phyloP scores from a whole-genome alignment of 2,113 vertebrate species.

The Nestor notabilis region DNA sequence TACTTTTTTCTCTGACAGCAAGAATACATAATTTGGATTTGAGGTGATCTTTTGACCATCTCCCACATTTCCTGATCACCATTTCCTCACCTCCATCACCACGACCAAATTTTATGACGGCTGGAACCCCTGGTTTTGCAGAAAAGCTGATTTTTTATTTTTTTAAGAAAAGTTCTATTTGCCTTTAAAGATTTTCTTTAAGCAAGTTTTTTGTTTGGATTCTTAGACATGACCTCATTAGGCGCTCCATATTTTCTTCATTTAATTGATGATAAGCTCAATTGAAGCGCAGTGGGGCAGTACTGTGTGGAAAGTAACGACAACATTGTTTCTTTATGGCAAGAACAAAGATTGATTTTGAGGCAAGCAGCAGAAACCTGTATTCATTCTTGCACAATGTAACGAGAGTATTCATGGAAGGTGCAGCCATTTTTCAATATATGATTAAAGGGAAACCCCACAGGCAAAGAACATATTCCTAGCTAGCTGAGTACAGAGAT shows the following conservation, averaged over 20 bases:
- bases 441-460: not conserved
- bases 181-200: not conserved
- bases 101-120: not conserved
- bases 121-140: not conserved
- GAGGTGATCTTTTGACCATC: not conserved
- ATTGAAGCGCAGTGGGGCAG: not conserved
- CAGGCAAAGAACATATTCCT: not conserved
- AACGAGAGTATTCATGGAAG: not conserved
- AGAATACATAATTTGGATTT: not conserved
- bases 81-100: fast-evolving
- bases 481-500: not conserved
- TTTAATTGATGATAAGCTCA: not conserved
- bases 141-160: not conserved
- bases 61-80: not conserved
- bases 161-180: not conserved
- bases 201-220: not conserved
- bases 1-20: not conserved
- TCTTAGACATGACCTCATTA: not conserved
- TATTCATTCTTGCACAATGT: not conserved
- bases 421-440: not conserved
- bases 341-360: not conserved
- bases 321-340: not conserved
- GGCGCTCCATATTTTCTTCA: not conserved
- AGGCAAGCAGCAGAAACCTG: not conserved
- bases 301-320: not conserved